Base-by-base conservation (phyloP, 2,888 invertebrate genomes). In the Cerceris rybyensis region DNA sequence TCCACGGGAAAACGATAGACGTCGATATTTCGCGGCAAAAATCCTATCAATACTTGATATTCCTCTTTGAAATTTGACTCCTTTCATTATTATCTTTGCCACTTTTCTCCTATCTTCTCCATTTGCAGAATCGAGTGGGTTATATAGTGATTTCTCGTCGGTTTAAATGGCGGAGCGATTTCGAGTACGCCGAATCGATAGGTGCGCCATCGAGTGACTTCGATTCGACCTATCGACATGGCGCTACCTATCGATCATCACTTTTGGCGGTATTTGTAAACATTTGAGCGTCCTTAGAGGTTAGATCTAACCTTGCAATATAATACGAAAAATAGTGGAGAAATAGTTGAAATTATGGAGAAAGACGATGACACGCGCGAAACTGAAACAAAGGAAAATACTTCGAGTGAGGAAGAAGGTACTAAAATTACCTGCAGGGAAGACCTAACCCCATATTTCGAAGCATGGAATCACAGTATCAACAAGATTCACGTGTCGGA, bases 181-280 rank as follows among this genome's bases (percentile, higher is more conserved):
- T 28, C 28, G 28, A 28, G 28, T 28, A 2, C 28, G 28, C 28
- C 4, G 2, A 28, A 4, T 28, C 28, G 28, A 28, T 28, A 28
- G 28, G 28, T 1, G 28, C 4, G 28, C 28, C 1, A 4, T 50
- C n/a, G n/a, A 50, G 0, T 50, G 2, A 1, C 7, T 66, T 77
- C 66, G 61, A 70, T 75, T 64, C 17, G 52, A 66, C 11, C 7
- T 66, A 68, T 78, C 78, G 78, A 77, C 78, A 71, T 39, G 1
- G 9, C 9, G n/a, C n/a, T n/a, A n/a, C n/a, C n/a, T n/a, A n/a
- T n/a, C n/a, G n/a, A n/a, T 39, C 28, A n/a, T 1, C 5, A 9
- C 9, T 77, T 78, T 77, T 78, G 78, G 78, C 78, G 78, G 78
- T 71, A 66, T n/a, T 39, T 77, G 78, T 16, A 41, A 77, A 78